Conservation (phyloP, 23 tunicate genomes). For the Trididemnum nubilum region DNA sequence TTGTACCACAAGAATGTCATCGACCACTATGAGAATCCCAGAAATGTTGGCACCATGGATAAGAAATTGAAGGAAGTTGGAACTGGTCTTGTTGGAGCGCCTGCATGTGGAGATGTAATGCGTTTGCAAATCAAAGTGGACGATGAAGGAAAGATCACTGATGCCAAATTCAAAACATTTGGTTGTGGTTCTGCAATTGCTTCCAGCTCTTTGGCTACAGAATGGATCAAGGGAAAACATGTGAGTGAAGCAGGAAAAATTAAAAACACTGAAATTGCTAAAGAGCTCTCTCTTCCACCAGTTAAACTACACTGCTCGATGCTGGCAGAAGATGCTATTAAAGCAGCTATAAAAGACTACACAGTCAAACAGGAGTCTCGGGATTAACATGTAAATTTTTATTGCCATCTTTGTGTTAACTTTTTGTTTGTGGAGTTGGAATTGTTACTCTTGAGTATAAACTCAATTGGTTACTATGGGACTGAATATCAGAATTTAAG, state of each 20-base stretch:
- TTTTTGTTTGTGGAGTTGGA: neutral
- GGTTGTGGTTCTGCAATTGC: conserved; percentile 99
- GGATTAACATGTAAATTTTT: neutral
- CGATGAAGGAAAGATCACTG: conserved; percentile 88
- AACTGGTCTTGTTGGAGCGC: conserved; percentile 99
- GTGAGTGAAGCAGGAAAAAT: conserved; percentile 74
- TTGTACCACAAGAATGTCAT: conserved; percentile 83
- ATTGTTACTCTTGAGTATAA: neutral
- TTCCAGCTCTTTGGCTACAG: conserved; percentile 97
- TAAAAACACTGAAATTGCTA: conserved; percentile 87
- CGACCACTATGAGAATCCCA: conserved; percentile 95
- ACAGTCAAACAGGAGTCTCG: conserved; percentile 47
- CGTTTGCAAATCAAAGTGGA: conserved; percentile 92
- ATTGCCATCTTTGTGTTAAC: neutral
- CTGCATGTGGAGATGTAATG: conserved; percentile 99
- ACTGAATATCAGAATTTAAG: too few species aligned
- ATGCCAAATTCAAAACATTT: conserved; percentile 99
- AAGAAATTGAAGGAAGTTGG: conserved; percentile 81
- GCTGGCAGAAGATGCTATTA: conserved; percentile 99
- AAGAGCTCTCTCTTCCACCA: conserved; percentile 97
- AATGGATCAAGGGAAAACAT: conserved; percentile 92
- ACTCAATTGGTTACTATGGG: too few species aligned
- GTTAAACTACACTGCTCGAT: conserved; percentile 98
- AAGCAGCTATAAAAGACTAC: conserved; percentile 94
- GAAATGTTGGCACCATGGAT: conserved; percentile 95